These are phyloP conservation scores for Mythimna loreyi DNA, from an alignment of 2,888 invertebrate genomes.

Conservation along the genomic window DNA sequence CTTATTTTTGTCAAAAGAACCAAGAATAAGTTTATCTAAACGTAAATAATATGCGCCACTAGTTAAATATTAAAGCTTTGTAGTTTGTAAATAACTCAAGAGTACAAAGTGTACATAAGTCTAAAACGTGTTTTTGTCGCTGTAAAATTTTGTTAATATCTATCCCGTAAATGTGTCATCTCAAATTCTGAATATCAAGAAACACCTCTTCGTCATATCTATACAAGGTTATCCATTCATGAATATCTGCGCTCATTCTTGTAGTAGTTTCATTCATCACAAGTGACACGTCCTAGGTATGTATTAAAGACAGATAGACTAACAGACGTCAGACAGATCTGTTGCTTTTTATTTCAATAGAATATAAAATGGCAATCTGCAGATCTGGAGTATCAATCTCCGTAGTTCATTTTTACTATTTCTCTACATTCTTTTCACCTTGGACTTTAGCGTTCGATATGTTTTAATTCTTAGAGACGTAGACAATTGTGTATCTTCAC, in stretches of 20 bases:
- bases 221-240: constrained; percentile 11
- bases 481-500: neutral
- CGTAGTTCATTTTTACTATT: constrained; percentile 10
- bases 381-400: constrained; percentile 5
- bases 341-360: constrained; percentile 14
- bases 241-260: constrained; percentile 10
- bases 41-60: neutral
- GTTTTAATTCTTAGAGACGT: constrained; percentile 1
- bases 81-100: neutral
- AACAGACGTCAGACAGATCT: constrained; percentile 16
- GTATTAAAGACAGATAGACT: neutral
- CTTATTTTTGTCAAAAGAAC: neutral
- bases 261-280: constrained; percentile 26
- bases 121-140: neutral
- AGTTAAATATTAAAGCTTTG: neutral
- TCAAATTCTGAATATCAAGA: too few relatives aligned
- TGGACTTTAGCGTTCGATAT: neutral
- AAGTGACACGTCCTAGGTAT: neutral
- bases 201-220: neutral
- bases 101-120: too few relatives aligned
- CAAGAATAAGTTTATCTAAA: too few relatives aligned
- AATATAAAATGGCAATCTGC: constrained; percentile 19
- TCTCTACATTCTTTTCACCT: constrained; percentile 8
- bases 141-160: too few relatives aligned
- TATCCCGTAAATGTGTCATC: too few relatives aligned